Percentiles rank a stretch among this genome's conserved stretches.
Conservation (phyloP, 1,140 invertebrate species). For the Protaetia brevitarsis region DNA sequence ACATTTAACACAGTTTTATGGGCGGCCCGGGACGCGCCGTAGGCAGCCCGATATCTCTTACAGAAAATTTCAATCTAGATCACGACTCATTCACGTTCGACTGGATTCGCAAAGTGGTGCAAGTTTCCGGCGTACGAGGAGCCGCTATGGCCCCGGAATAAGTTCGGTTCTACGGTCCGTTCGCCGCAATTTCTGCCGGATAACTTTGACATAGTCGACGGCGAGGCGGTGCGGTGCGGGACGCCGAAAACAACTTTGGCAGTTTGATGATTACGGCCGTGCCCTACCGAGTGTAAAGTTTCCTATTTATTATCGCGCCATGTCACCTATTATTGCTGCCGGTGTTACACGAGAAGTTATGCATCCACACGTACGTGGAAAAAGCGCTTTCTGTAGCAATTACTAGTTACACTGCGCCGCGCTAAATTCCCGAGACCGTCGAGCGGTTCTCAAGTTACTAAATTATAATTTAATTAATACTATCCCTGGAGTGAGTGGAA, state of each 20-base stretch:
- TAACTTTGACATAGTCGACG: not conserved
- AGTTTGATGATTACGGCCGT: conserved; percentile 20
- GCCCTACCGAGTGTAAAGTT: conserved; percentile 20
- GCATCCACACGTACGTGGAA: not conserved
- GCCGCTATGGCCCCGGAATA: conserved; percentile 38
- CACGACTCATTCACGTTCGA: conserved; percentile 37
- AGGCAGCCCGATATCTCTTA: conserved; percentile 29
- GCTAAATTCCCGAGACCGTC: too few relatives aligned
- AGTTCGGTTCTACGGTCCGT: conserved; percentile 28
- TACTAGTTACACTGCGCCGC: too few relatives aligned
- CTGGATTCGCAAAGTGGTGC: conserved; percentile 36
- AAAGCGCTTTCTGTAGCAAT: not conserved
- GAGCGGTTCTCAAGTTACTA: too few relatives aligned
- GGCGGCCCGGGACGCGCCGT: conserved; percentile 22
- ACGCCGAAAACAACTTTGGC: not conserved
- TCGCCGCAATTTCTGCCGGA: conserved; percentile 11
- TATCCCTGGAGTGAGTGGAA: too few relatives aligned
- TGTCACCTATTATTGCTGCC: not conserved
- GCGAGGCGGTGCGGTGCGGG: not conserved
- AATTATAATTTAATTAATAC: too few relatives aligned
- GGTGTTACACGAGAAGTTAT: not conserved
- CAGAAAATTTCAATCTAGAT: conserved; percentile 30
- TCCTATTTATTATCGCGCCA: conserved; percentile 16
- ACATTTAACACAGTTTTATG: conserved; percentile 36
- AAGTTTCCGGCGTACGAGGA: conserved; percentile 36